Base-by-base conservation (phyloP, 2,113 vertebrate species). In the Vombatus ursinus region DNA sequence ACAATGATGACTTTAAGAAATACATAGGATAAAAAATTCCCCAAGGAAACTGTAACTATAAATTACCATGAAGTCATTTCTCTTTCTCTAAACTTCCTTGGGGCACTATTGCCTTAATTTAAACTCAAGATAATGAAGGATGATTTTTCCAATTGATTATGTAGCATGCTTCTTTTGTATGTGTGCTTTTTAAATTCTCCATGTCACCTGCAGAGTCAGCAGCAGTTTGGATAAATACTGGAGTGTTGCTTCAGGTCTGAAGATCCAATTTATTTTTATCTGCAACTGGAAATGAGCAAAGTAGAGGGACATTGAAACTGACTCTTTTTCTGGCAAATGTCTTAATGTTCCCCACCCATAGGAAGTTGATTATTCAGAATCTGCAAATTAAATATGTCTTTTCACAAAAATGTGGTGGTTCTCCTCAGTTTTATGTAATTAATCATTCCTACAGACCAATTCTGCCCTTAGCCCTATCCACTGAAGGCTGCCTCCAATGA, bases 51-150 rank as follows among this genome's bases (percentile, higher is more conserved):
- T 89, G 22, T 96, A 53, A 84, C 48, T 44, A 96, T 92, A 77
- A 95, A 95, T n/a, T 7, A 94, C 28, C 10, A 90, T 90, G 14
- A 90, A 50, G 48, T 90, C 2, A 90, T 90, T 90, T n/a, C 7
- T 97, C 90, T 93, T 53, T 95, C 24, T 89, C 9, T 94, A 50
- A 90, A 22, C 92, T 95, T 94, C 91, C 47, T 96, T 94, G 68
- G 96, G 93, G 95, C 92, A 95, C 96, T 96, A 95, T 92, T 96
- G 95, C 95, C 96, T 97, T 95, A 97, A 95, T 91, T 96, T 96
- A 96, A 92, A 92, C 51, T 94, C 92, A 50, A 50, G 93, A 95
- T 92, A 93, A 96, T 92, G 57, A 96, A 91, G 52, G 52, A 2
- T 96, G 84, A 77, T 92, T 94, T 90, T 94, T 25, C 48, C 96